These are phyloP conservation scores for Periophthalmodon schlosseri DNA, from an alignment of 2,113 vertebrate genomes.

Conservation along the genomic window DNA sequence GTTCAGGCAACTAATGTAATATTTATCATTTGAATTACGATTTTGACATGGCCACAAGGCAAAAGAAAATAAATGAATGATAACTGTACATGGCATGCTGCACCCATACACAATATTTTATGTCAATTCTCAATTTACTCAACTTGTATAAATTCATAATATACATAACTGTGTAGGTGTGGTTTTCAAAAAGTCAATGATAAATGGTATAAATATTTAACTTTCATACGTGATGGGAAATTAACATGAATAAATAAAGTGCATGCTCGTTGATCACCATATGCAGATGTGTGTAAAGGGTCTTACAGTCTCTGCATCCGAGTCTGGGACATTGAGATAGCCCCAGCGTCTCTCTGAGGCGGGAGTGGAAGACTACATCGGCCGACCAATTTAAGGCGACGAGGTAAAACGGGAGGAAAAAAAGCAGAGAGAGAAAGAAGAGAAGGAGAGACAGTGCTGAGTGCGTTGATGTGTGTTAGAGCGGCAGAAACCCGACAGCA, in stretches of 20 bases:
- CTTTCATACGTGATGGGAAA: too few species aligned
- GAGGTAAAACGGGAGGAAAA: constrained; percentile 10
- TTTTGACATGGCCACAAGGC: neutral
- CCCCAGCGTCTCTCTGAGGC: constrained; percentile 89
- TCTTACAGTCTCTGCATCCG: constrained; percentile 97
- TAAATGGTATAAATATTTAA: neutral
- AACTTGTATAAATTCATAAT: neutral
- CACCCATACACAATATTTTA: neutral
- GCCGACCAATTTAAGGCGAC: constrained; percentile 20
- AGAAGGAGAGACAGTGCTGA: constrained; percentile 44
- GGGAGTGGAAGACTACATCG: constrained; percentile 83
- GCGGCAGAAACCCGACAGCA: constrained; percentile 35
- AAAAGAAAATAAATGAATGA: neutral
- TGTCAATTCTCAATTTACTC: neutral
- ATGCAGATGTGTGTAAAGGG: constrained; percentile 47
- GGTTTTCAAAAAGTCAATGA: neutral
- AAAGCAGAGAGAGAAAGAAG: constrained; percentile 1
- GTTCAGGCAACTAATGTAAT: neutral
- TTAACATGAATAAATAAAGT: neutral
- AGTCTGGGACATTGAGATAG: constrained; percentile 92
- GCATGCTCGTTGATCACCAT: constrained; percentile 1
- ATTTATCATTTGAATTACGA: neutral
- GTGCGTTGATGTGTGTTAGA: constrained; percentile 38
- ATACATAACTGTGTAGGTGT: neutral
- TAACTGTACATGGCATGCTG: neutral